Evolutionary conservation across 2,888 invertebrate species (phyloP), one percentile per base, ranked within the genome.

Genomic region (Venusia cambrica): DNA sequence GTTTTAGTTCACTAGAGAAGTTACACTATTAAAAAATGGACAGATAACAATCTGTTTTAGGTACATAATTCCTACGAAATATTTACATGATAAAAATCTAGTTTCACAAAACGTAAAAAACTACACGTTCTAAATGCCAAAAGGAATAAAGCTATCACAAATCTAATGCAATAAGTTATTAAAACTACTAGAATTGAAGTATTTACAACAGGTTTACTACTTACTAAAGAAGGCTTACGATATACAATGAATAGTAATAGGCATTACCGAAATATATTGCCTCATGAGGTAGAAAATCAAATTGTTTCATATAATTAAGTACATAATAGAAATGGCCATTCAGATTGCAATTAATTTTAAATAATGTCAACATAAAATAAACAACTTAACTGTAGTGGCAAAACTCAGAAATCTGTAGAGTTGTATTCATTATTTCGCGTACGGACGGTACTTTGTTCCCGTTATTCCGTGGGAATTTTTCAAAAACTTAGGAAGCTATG

Each of bases 251-350:
- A 11, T 6, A 24, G 13, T 25, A 42, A 52, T 58, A 50, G 47
- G 45, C 45, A 46, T 54, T 37, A 62, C 59, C 48, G 33, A 63
- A 65, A 61, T 62, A 60, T 60, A 62, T 58, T 69, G 57, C 63
- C 61, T 63, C 62, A 62, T 83, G 85, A 85, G 85, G 85, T 85
- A 84, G 85, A 79, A 83, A 78, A 77, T 68, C 63, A 77, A 78
- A 74, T 53, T 59, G 60, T 56, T 61, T 59, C 53, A 49, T 48
- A 47, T 53, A 46, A 49, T 51, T 71, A 72, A 68, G 55, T 65
- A 65, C 58, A 51, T 44, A 44, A 34, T 47, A 36, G 36, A 46
- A 52, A 39, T 33, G 38, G 22, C 36, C 16, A 29, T 28, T 15
- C n/a, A n/a, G n/a, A n/a, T n/a, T n/a, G n/a, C n/a, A n/a, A n/a